These are phyloP conservation scores for Leptoclinus maculatus DNA, from an alignment of 2,797 vertebrate species.

Conservation along the genomic window DNA sequence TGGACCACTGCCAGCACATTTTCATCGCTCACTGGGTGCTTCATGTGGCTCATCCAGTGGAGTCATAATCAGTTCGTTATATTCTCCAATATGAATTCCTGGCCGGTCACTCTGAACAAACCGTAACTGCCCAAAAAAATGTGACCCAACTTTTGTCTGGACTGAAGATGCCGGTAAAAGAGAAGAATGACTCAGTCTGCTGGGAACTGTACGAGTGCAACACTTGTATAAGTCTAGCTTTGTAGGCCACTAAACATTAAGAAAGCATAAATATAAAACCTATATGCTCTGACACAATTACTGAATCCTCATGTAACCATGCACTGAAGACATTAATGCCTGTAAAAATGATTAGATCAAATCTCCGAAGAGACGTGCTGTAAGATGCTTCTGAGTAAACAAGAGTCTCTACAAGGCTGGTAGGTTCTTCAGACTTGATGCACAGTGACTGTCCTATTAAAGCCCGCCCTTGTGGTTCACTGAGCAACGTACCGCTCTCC, in stretches of 20 bases:
- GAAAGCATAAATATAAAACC: neutral
- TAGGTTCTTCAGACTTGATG: constrained; percentile 55
- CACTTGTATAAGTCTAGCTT: neutral
- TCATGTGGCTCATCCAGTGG: constrained; percentile 11
- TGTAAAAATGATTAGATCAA: neutral
- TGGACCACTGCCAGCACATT: constrained; percentile 5
- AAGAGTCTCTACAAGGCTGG: constrained; percentile 42
- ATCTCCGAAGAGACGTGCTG: neutral
- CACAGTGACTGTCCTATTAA: constrained; percentile 63
- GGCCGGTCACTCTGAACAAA: constrained; percentile 14
- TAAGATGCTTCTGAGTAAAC: constrained; percentile 14
- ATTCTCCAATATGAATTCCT: constrained; percentile 4
- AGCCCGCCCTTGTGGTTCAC: constrained; percentile 57
- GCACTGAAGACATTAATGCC: neutral
- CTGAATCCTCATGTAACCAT: neutral
- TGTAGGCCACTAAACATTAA: neutral
- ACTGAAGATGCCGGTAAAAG: neutral
- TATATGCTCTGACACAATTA: neutral
- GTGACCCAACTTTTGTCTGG: constrained; percentile 2
- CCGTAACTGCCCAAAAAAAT: neutral
- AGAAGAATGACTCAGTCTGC: neutral
- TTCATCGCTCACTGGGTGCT: neutral
- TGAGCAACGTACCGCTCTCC: constrained; percentile 52
- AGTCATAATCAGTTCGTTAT: constrained; percentile 18
- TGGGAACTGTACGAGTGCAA: neutral